Base-by-base conservation (phyloP, 2,888 invertebrate genomes). In the Drosophila monieri region DNA sequence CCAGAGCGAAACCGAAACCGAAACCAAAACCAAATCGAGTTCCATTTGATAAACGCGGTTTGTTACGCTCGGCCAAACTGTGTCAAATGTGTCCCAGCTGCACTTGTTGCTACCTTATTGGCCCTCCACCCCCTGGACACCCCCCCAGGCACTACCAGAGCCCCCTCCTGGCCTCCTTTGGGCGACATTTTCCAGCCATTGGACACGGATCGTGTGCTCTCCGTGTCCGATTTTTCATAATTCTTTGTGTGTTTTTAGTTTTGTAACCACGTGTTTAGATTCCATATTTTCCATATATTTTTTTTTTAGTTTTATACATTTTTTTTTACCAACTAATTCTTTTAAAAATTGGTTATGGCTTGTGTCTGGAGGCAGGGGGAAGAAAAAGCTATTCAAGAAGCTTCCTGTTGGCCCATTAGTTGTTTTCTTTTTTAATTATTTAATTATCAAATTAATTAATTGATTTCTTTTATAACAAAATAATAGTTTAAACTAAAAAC, bases 11-110 rank as follows among this genome's bases (percentile, higher is more conserved):
- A 64, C 62, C 62, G 51, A 62, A 62, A 64, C 62, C 62, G 66
- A 64, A 48, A 27, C 27, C 14, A 51, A 52, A 69, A 23, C 47
- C 14, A 51, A 52, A 69, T 58, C 69, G 69, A 80, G 68, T 76
- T 65, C 58, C 71, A 83, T 74, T 83, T 85, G 65, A 76, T 68
- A 71, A 80, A 70, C 52, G 59, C 51, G 58, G 86, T 78, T 85
- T 77, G 77, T 81, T 79, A 65, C 88, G 88, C 83, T 88, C 69
- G 88, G 77, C 68, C 83, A 85, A 85, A 84, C 83, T 88, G 83
- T 88, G 88, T 76, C 83, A 88, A 88, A 83, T 87, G 79, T 62
- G 56, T 76, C 71, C 74, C 76, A 73, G 81, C 79, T 81, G 88
- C 88, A 87, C 51, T 68, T 68, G 56, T 64, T 75, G 54, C 60